A percentile compares a stretch with the other conserved stretches of the same genome.
These are phyloP conservation scores for Saturnia japonica DNA, from an alignment of 2,888 invertebrate genomes.

Conservation along the genomic window DNA sequence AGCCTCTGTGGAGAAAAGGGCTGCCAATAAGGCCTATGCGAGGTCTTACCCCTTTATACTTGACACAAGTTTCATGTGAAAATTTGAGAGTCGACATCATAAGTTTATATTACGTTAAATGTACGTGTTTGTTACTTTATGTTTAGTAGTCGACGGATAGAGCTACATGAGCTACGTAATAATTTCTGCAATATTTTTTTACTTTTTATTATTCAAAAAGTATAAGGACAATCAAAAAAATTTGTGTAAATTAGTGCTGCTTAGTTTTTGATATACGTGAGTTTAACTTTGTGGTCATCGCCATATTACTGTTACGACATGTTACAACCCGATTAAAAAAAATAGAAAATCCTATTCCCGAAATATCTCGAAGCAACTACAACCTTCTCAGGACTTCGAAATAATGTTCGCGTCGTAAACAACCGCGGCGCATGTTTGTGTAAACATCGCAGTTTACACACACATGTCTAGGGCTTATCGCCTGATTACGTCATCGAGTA, in stretches of 20 bases:
- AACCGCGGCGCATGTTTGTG: too few relatives aligned
- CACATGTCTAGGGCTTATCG: too few relatives aligned
- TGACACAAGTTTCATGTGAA: slow-evolving; percentile 39
- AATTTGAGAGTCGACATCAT: slow-evolving; percentile 38
- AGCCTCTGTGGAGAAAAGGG: slow-evolving; percentile 41
- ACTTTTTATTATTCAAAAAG: neutral
- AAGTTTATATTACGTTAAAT: slow-evolving; percentile 34
- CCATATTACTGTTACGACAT: too few relatives aligned
- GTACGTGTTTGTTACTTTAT: slow-evolving; percentile 14
- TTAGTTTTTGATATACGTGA: neutral
- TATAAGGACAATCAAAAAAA: neutral
- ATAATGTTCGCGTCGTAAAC: too few relatives aligned
- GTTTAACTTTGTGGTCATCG: too few relatives aligned
- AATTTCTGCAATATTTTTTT: neutral
- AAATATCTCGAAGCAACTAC: too few relatives aligned
- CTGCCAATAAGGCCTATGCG: slow-evolving; percentile 48
- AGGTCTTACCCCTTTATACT: slow-evolving; percentile 31
- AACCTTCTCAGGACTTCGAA: too few relatives aligned
- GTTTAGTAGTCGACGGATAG: neutral
- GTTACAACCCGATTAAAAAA: too few relatives aligned
- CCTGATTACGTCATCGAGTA: too few relatives aligned
- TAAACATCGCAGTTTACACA: too few relatives aligned
- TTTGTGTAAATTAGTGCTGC: neutral
- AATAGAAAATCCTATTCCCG: too few relatives aligned
- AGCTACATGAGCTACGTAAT: neutral